Evolutionary conservation across 2,888 invertebrate genomes (phyloP).

Genomic region (Athrips mouffetella): DNA sequence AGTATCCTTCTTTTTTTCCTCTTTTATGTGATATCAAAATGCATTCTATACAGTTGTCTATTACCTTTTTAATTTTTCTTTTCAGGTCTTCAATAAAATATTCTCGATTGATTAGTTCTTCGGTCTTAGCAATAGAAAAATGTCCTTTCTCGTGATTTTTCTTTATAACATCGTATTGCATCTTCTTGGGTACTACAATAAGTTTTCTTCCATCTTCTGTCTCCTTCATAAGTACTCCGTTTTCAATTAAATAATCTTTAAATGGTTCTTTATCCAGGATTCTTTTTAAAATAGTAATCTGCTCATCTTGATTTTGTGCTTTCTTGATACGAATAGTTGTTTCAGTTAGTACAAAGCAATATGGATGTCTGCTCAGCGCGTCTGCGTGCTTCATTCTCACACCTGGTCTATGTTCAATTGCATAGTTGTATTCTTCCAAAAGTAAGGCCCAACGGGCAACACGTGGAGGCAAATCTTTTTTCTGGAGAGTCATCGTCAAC

Average conservation of each 20-base stretch:
- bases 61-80: constrained; percentile 15
- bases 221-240: not conserved
- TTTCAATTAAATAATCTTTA: not conserved
- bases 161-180: constrained; percentile 1
- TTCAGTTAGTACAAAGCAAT: constrained; percentile 8
- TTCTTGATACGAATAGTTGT: not conserved
- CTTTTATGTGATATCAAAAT: constrained; percentile 21
- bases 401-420: constrained; percentile 28
- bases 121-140: constrained; percentile 26
- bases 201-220: not conserved
- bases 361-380: constrained; percentile 21
- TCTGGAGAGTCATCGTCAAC: constrained; percentile 23
- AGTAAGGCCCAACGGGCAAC: constrained; percentile 34
- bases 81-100: constrained; percentile 23
- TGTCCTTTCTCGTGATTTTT: constrained; percentile 26
- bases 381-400: constrained; percentile 36
- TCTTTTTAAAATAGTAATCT: not conserved
- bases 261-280: not conserved
- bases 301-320: not conserved
- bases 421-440: constrained; percentile 31
- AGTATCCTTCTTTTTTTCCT: constrained; percentile 37
- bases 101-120: constrained; percentile 26
- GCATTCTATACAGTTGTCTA: constrained; percentile 25
- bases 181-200: not conserved
- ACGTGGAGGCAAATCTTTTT: constrained; percentile 26